Base-by-base conservation (phyloP, 23 tunicate species). In the Ciona savignyi region DNA sequence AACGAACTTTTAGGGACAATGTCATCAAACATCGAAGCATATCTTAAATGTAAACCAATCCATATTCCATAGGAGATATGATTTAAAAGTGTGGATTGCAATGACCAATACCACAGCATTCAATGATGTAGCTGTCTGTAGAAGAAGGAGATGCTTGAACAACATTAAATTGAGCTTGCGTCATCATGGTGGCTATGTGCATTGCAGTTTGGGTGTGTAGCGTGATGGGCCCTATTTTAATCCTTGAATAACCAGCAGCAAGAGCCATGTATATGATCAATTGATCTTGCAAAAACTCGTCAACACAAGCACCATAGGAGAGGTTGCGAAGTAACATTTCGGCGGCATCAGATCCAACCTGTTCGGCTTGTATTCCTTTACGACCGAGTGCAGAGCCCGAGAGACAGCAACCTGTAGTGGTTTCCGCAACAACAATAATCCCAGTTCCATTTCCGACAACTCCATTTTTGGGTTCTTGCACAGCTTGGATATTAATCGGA, bases 361-460 rank as follows among this genome's bases (percentile, higher is more conserved):
- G 83, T 32, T 87, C 95, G 9, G 95, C 95, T 32, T 77, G 86
- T 11, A 87, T 81, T 25, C 86, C 86, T 72, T 81, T 87, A 61
- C 86, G 67, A 3, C 95, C 95, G 22, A 87, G 69, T 30, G 86
- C 85, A 1, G 95, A 87, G 3, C 95, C 95, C 32, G 86, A 77
- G 56, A 87, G 67, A 3, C 83, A 29, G 63, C 95, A 87, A 9
- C 86, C 96, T 61, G 96, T 82, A 23, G 96, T 88, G 42, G 96
- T 88, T 74, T 82, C 88, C 19, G 96, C 96, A 23, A 88, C 88
- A 19, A 88, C 88, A 29, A 82, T 77, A 29, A 88, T 88, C 9
- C 96, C 96, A 1, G 88, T 88, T 1, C 96, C 96, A 67, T 88
- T 88, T 32, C 96, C 96, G 67, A 88, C 77, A 20, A 78, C 84